phyloP scores from a whole-genome alignment of 2,797 vertebrate species.

The Uromys caudimaculatus region DNA sequence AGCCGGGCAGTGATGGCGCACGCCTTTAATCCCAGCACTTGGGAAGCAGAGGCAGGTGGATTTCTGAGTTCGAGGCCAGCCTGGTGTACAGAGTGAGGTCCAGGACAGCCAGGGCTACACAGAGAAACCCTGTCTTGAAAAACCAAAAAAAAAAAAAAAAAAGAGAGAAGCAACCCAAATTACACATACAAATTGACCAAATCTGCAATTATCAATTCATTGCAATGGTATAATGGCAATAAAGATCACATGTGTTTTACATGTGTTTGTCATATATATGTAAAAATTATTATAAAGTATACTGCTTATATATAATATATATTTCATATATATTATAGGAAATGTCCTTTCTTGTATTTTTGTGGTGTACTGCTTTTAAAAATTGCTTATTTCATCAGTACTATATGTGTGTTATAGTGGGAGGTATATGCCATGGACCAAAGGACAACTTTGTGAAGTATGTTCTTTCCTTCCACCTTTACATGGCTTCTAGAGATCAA shows the following conservation, averaged over 20 bases:
- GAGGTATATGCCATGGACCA: background rate
- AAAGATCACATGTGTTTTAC: constrained; percentile 5
- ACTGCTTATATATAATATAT: background rate
- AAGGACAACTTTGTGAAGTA: background rate
- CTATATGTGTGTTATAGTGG: background rate
- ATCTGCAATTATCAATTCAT: constrained; percentile 35
- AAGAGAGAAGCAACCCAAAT: constrained; percentile 37
- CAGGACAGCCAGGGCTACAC: no score
- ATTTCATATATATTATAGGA: background rate
- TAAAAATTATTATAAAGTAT: background rate
- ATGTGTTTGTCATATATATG: background rate
- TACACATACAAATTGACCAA: background rate
- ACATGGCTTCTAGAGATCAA: background rate
- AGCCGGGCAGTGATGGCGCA: no score
- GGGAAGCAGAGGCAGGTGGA: no score
- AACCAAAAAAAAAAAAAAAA: no score
- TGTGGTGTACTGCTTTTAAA: background rate
- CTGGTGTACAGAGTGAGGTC: no score
- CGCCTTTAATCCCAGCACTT: no score
- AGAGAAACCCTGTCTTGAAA: no score
- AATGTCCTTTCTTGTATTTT: background rate
- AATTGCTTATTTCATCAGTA: background rate
- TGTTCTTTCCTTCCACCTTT: background rate
- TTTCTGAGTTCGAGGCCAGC: no score
- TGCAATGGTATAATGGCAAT: background rate